Base-by-base conservation (phyloP, 2,797 vertebrate species). In the Cichlasoma orientale region DNA sequence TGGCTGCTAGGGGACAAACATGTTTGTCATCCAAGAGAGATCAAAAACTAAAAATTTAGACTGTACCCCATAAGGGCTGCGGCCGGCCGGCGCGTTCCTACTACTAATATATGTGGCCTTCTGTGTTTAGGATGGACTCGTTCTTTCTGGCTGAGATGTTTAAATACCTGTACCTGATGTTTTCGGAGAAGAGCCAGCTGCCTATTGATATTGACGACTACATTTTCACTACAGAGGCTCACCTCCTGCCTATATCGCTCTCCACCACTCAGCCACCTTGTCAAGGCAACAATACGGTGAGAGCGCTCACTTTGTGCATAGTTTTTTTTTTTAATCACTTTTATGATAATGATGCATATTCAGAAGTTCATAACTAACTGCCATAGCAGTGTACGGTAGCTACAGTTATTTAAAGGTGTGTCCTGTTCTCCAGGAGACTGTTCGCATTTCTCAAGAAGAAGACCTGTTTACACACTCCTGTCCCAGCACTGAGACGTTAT, bases 101-200 rank as follows among this genome's bases (percentile, higher is more conserved):
- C 33, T 10, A 36, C 33, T 36, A 9, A 5, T 41, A 16, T 23
- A 9, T 75, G 2, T 68, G 10, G 23, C 19, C 58, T 7, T 56
- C 0, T 78, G 0, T 68, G 3, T 74, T 31, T 69, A 97, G 96
- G 91, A 97, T 97, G 96, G 96, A 97, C 89, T 97, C 96, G 0
- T 97, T 96, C 89, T 97, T 97, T 73, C 90, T 97, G 87, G 96
- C 96, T 3, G 96, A 97, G 94, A 97, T 97, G 96, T 97, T 97
- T 83, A 97, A 97, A 85, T 97, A 97, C 86, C 91, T 97, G 81
- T 96, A 96, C 91, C 93, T 97, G 89, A 91, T 97, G 79, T 97
- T 97, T 90, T 93, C 96, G 27, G 96, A 96, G 86, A 96, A 96
- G 90, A 93, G 72, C 50, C 92, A 97, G 74, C 92, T 96, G 56